A percentile compares a stretch with the other conserved stretches of the same genome.
Evolutionary conservation across 1,140 invertebrate species (phyloP).

Genomic region (Drosophila punjabiensis): DNA sequence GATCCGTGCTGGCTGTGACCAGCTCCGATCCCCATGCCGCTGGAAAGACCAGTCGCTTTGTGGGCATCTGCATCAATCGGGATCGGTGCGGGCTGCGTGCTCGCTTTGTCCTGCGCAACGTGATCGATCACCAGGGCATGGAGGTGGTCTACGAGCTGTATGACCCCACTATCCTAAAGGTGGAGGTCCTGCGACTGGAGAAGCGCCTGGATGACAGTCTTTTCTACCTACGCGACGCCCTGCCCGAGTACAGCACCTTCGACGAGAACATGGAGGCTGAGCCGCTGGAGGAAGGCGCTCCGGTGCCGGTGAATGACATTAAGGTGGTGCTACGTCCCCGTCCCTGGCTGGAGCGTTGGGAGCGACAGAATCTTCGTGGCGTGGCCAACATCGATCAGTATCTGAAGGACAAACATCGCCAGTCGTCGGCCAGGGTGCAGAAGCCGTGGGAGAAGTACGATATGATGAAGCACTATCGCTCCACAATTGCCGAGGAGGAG

Average conservation of each 20-base stretch:
- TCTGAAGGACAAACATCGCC: constrained; percentile 88
- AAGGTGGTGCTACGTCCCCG: constrained; percentile 94
- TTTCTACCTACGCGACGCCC: constrained; percentile 96
- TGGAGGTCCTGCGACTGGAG: constrained; percentile 96
- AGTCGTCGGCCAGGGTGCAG: constrained; percentile 87
- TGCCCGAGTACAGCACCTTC: constrained; percentile 96
- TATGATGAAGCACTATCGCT: constrained; percentile 96
- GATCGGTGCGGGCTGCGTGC: constrained; percentile 92
- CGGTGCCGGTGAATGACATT: constrained; percentile 94
- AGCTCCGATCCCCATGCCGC: constrained; percentile 94
- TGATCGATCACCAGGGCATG: constrained; percentile 95
- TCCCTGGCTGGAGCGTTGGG: constrained; percentile 95
- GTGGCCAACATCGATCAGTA: constrained; percentile 88
- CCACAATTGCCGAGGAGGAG: constrained; percentile 94
- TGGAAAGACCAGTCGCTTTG: constrained; percentile 94
- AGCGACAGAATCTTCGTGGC: constrained; percentile 92
- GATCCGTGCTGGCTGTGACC: constrained; percentile 96
- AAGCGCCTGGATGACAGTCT: constrained; percentile 97
- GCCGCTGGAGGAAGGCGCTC: constrained; percentile 90
- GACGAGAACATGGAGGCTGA: constrained; percentile 96
- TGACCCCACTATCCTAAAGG: constrained; percentile 95
- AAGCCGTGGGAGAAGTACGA: constrained; percentile 96
- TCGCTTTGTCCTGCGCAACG: constrained; percentile 95
- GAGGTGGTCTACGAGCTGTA: constrained; percentile 94
- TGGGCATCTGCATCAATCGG: constrained; percentile 97